Evolutionary conservation across 2,888 invertebrate genomes (phyloP), one percentile per base, ranked within the genome.

Genomic region (Pimpla rufipes): DNA sequence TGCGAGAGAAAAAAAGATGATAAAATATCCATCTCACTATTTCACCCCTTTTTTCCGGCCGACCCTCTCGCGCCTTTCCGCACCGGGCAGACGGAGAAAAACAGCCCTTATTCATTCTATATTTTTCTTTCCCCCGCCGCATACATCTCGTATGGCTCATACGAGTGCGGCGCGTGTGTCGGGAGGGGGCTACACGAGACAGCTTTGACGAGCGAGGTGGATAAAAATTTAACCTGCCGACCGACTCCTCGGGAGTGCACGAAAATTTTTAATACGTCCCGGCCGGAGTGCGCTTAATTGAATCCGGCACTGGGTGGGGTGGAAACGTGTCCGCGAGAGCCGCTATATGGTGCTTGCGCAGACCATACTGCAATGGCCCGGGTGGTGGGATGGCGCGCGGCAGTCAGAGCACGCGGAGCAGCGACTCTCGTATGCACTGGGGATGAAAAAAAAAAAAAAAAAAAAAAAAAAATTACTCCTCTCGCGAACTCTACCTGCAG

Each of bases 181-280:
- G 37, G 7, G 47, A n/a, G n/a, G n/a, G n/a, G n/a, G n/a, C 35
- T 16, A 57, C 13, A 45, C 47, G 73, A 73, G 62, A 57, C 67
- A 67, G 73, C 73, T 77, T 81, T 81, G 81, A 81, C 81, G 67
- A 73, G 77, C 59, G 77, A 67, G 76, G 81, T 73, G 67, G 50
- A 73, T 81, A 81, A 77, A 81, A 81, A 81, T 77, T 73, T 81
- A 81, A 81, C 81, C 77, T 62, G 73, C 13, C 73, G 57, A 77
- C 59, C 21, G 73, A 59, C 77, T 67, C 10, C 67, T 81, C 66
- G 77, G 59, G 42, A 73, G 81, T 81, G 81, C 77, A 68, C 59
- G 67, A 73, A 77, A 81, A 67, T 77, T 81, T 81, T 77, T 73
- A 62, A 81, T 73, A 73, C 47, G 37, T 47, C 37, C 55, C 35